Conservation (phyloP, 2,888 invertebrate genomes). For the Eristalis tenax region DNA sequence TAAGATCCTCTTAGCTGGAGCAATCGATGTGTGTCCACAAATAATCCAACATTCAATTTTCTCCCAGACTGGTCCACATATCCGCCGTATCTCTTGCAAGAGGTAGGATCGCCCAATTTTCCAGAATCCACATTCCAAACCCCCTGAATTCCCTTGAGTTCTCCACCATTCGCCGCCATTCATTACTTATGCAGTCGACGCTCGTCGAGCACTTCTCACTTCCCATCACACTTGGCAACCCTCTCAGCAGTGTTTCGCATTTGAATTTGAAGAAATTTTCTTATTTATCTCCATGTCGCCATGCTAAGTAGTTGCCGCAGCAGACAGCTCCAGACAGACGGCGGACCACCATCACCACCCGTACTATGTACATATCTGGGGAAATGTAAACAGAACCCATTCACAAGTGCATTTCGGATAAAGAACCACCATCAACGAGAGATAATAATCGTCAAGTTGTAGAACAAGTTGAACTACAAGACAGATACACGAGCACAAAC, state of each 20-base stretch:
- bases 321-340: neutral
- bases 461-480: slow-evolving; percentile 51
- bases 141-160: neutral
- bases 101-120: too few species aligned
- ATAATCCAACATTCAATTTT: too few species aligned
- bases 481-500: slow-evolving; percentile 32
- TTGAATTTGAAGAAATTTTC: neutral
- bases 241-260: neutral
- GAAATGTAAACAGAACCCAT: slow-evolving; percentile 51
- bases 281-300: neutral
- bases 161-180: neutral
- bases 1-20: too few species aligned
- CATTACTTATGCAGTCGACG: neutral
- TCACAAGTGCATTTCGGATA: slow-evolving; percentile 41
- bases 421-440: slow-evolving; percentile 26
- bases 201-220: neutral
- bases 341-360: neutral
- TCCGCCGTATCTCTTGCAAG: too few species aligned
- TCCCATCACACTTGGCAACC: neutral
- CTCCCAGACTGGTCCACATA: too few species aligned
- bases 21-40: too few species aligned
- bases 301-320: neutral
- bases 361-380: neutral
- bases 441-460: slow-evolving; percentile 59
- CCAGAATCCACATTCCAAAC: neutral